Evolutionary conservation across 2,888 invertebrate genomes (phyloP).

Genomic region (Aspidiotus destructor): DNA sequence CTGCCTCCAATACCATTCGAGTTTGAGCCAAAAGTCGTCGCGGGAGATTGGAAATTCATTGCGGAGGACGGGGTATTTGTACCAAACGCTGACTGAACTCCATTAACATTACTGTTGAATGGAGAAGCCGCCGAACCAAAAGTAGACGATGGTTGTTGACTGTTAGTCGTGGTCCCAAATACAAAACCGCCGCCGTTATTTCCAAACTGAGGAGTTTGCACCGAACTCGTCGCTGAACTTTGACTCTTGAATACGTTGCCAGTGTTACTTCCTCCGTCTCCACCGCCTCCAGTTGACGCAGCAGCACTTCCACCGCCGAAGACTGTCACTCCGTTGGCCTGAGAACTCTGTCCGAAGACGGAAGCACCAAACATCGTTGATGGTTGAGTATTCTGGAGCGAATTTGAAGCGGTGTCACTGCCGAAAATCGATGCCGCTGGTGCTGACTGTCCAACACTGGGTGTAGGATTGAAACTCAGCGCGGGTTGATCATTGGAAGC

Average conservation of each 20-base stretch:
- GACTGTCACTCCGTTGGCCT: constrained; percentile 1
- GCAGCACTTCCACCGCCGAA: neutral
- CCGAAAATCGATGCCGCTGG: neutral
- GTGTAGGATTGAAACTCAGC: neutral
- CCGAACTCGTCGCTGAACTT: neutral
- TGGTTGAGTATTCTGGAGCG: neutral
- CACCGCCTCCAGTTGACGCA: neutral
- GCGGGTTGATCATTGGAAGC: neutral
- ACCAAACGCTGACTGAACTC: too few species aligned
- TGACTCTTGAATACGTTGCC: neutral
- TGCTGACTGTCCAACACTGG: neutral
- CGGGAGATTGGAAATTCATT: too few species aligned
- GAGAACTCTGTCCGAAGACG: neutral
- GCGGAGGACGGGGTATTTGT: too few species aligned
- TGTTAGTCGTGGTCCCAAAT: neutral
- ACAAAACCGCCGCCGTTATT: neutral
- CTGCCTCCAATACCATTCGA: too few species aligned
- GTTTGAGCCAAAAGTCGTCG: too few species aligned
- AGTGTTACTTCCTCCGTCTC: neutral
- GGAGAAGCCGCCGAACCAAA: too few species aligned
- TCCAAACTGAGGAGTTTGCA: neutral
- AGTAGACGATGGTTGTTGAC: too few species aligned
- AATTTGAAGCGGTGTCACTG: too few species aligned
- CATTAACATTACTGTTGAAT: too few species aligned
- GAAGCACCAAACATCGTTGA: neutral